phyloP scores from a whole-genome alignment of 2,888 invertebrate genomes.

The Pinctada fucata region DNA sequence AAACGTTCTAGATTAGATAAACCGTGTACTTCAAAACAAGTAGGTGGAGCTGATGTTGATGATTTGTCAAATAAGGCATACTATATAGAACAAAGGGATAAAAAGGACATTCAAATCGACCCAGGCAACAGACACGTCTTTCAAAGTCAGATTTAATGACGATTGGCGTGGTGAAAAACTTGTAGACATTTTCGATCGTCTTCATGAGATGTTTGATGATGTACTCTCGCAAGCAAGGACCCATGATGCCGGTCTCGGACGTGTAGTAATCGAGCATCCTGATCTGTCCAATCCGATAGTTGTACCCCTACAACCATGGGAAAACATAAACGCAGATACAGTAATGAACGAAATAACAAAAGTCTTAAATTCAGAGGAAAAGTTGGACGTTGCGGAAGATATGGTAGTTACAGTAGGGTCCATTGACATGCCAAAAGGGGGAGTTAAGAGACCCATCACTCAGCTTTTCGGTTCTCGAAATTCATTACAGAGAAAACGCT shows the following conservation, averaged over 20 bases:
- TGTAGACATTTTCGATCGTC: too few species aligned
- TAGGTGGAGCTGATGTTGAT: not conserved
- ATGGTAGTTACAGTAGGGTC: constrained; percentile 16
- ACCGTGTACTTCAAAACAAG: not conserved
- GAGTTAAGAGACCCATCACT: constrained; percentile 21
- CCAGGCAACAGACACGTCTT: not conserved
- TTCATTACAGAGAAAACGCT: constrained; percentile 23
- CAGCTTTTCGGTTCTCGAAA: constrained; percentile 19
- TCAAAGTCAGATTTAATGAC: too few species aligned
- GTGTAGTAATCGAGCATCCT: too few species aligned
- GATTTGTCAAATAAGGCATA: constrained; percentile 3
- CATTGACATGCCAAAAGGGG: constrained; percentile 21
- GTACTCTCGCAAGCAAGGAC: too few species aligned
- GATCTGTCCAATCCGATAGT: constrained; percentile 24
- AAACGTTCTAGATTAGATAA: not conserved
- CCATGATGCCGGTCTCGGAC: too few species aligned
- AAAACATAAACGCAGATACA: constrained; percentile 18
- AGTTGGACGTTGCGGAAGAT: constrained; percentile 20
- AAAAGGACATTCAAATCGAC: constrained; percentile 3
- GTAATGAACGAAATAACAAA: constrained; percentile 31
- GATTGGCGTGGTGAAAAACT: too few species aligned
- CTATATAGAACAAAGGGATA: not conserved
- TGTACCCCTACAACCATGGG: constrained; percentile 38
- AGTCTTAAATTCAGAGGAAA: constrained; percentile 34
- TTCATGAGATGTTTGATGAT: too few species aligned